A percentile compares a stretch with the other conserved stretches of the same genome.
Conservation (phyloP, 1,140 invertebrate genomes). For the Linepithema humile region DNA sequence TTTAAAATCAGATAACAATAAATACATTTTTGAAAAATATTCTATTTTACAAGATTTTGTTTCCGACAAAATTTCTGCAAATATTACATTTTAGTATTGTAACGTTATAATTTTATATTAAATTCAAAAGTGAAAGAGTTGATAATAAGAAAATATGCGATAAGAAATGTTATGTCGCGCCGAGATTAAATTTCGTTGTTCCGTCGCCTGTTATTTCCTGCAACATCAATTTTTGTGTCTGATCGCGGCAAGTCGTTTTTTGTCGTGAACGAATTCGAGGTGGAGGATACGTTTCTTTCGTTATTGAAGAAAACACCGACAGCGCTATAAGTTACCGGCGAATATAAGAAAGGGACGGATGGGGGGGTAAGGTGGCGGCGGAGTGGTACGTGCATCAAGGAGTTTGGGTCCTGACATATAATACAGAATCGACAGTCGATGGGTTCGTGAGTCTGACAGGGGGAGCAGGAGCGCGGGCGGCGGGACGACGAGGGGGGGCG, state of each 20-base stretch:
- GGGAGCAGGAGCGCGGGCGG: slow-evolving; percentile 52
- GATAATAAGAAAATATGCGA: not conserved
- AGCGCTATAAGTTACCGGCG: slow-evolving; percentile 47
- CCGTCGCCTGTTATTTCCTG: not conserved
- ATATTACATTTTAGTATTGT: not conserved
- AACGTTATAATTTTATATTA: not conserved
- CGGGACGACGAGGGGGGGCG: slow-evolving; percentile 36
- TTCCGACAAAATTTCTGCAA: not conserved
- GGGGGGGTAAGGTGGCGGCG: slow-evolving; percentile 12
- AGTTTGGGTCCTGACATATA: slow-evolving; percentile 74
- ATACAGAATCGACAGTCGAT: slow-evolving; percentile 79
- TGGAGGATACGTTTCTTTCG: slow-evolving; percentile 41
- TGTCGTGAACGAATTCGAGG: slow-evolving; percentile 22
- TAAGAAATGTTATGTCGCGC: not conserved
- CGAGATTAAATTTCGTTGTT: not conserved
- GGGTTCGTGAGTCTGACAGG: slow-evolving; percentile 72
- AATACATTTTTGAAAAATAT: not conserved
- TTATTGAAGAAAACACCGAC: slow-evolving; percentile 59
- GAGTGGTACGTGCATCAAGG: slow-evolving; percentile 57
- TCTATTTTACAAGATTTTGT: not conserved
- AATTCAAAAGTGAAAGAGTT: not conserved
- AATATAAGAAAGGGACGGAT: slow-evolving; percentile 41
- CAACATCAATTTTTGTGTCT: slow-evolving; percentile 37
- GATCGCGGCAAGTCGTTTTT: slow-evolving; percentile 30
- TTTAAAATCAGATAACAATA: not conserved